These are phyloP conservation scores for Epizoanthus scotinus DNA, from an alignment of 92 coral and sea anemone genomes.

Conservation along the genomic window DNA sequence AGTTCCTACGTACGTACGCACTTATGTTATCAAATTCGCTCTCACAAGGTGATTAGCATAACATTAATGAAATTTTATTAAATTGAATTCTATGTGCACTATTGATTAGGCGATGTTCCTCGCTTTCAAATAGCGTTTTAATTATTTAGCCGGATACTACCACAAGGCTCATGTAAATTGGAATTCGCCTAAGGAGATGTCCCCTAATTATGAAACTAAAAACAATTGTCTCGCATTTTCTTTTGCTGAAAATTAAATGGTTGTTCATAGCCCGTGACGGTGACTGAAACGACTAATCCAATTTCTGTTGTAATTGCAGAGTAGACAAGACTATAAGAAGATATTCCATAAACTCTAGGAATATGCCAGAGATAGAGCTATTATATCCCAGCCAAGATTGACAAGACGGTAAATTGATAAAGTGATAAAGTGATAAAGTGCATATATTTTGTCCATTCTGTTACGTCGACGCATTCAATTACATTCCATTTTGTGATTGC, in stretches of 20 bases:
- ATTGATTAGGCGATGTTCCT: constrained; percentile 83
- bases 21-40: constrained; percentile 68
- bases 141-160: constrained; percentile 93
- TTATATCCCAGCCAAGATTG: constrained; percentile 13
- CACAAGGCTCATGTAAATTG: constrained; percentile 85
- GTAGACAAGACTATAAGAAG: constrained; percentile 12
- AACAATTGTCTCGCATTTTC: constrained; percentile 68
- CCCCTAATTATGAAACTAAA: constrained; percentile 79
- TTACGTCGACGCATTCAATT: constrained; percentile 54
- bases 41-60: constrained; percentile 83
- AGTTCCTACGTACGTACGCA: constrained; percentile 26
- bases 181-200: constrained; percentile 80
- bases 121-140: constrained; percentile 93
- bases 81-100: constrained; percentile 83
- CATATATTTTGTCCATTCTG: constrained; percentile 1
- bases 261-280: constrained; percentile 33
- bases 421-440: constrained; percentile 7
- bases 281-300: constrained; percentile 40
- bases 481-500: constrained; percentile 68
- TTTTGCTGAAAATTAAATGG: constrained; percentile 61
- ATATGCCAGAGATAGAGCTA: not conserved
- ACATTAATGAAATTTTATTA: constrained; percentile 92
- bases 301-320: constrained; percentile 29
- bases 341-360: not conserved
- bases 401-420: constrained; percentile 6